phyloP scores from a whole-genome alignment of 1,140 invertebrate genomes.

The Drosophila fuyamai region DNA sequence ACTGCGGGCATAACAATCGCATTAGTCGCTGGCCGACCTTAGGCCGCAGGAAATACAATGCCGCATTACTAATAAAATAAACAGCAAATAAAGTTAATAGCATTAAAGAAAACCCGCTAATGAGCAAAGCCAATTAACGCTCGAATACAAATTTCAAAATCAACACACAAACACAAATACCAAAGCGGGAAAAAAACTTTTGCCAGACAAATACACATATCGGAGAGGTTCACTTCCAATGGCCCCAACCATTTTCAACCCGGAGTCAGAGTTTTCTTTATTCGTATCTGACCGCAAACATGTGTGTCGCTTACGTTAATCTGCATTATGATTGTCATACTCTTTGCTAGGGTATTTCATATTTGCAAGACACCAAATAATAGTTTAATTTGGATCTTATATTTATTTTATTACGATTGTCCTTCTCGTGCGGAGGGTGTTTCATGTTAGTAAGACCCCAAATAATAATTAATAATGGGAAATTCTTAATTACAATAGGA shows the following conservation, averaged over 20 bases:
- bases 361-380: not conserved
- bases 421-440: no score
- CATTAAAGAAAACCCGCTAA: constrained; percentile 76
- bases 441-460: no score
- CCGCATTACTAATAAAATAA: constrained; percentile 79
- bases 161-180: constrained; percentile 54
- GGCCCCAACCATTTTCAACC: constrained; percentile 9
- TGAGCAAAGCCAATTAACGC: constrained; percentile 80
- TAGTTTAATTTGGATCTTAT: not conserved
- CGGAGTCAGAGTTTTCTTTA: constrained; percentile 55
- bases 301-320: constrained; percentile 44
- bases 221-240: constrained; percentile 28
- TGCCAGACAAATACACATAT: constrained; percentile 12
- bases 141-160: constrained; percentile 78
- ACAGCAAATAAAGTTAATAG: constrained; percentile 81
- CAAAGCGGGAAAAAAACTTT: constrained; percentile 30
- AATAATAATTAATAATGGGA: no score
- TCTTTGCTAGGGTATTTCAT: not conserved
- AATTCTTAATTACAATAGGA: no score
- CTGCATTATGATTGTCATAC: constrained; percentile 40
- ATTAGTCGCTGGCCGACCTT: constrained; percentile 58
- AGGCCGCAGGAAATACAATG: constrained; percentile 74
- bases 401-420: no score
- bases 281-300: constrained; percentile 44
- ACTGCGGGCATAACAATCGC: constrained; percentile 72